Percentiles rank a stretch among this genome's conserved stretches.
Conservation (phyloP, 1,140 invertebrate genomes). For the Aphelinus atriplicis region DNA sequence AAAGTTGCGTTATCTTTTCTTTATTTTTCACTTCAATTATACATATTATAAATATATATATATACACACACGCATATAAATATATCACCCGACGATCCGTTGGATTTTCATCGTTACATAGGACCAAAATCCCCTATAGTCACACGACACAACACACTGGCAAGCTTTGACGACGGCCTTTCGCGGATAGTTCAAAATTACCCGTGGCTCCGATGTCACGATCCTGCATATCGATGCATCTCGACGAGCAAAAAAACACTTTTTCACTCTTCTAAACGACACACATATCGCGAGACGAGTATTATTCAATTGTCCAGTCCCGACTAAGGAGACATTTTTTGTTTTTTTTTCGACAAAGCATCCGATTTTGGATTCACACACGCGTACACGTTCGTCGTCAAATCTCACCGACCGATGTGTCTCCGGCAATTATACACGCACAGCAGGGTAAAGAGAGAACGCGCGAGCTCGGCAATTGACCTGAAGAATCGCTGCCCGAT, state of each 20-base stretch:
- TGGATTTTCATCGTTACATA: conserved; percentile 43
- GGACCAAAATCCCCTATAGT: conserved; percentile 55
- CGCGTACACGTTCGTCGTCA: conserved; percentile 33
- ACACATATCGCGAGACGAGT: no score
- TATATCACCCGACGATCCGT: no score
- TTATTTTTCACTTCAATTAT: conserved; percentile 35
- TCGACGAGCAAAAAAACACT: no score
- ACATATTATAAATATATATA: neutral
- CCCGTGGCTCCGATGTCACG: no score
- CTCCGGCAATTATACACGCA: conserved; percentile 52
- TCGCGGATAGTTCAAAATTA: no score
- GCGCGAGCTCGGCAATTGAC: conserved; percentile 8
- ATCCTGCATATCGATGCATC: no score
- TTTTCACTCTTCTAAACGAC: no score
- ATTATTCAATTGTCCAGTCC: no score
- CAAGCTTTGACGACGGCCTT: conserved; percentile 35
- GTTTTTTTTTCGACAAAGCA: no score
- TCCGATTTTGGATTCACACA: no score
- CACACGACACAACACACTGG: conserved; percentile 26
- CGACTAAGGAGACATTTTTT: no score
- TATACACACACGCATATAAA: no score
- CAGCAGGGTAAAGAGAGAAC: conserved; percentile 57
- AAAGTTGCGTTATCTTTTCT: conserved; percentile 34
- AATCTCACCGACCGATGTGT: conserved; percentile 46
- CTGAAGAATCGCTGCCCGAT: neutral